A percentile compares a stretch with the other conserved stretches of the same genome.
Conservation (phyloP, 2,888 invertebrate species). For the Caenorhabditis panamensis region DNA sequence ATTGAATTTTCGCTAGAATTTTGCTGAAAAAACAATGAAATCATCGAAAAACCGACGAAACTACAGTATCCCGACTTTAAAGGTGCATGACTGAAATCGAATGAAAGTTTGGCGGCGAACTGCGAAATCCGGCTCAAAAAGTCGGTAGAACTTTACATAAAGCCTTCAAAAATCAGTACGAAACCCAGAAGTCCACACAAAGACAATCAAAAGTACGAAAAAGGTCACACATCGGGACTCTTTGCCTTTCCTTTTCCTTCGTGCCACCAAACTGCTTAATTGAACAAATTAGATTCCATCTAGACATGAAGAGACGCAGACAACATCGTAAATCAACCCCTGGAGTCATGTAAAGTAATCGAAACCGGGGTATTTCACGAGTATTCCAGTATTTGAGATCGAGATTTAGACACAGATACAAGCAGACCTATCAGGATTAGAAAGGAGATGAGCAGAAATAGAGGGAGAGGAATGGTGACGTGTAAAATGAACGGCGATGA, state of each 20-base stretch:
- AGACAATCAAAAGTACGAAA: constrained; percentile 44
- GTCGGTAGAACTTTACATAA: too few species aligned
- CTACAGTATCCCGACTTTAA: too few species aligned
- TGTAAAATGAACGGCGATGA: too few species aligned
- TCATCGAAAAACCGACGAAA: neutral
- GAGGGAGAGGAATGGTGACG: neutral
- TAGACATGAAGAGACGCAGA: constrained; percentile 35
- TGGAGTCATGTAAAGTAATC: too few species aligned
- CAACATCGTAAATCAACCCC: constrained; percentile 46
- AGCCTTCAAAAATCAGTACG: too few species aligned
- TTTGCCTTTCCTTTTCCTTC: constrained; percentile 9
- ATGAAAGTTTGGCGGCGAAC: too few species aligned
- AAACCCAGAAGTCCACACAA: too few species aligned
- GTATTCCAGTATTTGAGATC: too few species aligned
- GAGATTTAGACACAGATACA: constrained; percentile 1
- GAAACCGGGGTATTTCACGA: too few species aligned
- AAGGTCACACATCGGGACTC: constrained; percentile 19
- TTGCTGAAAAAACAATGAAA: neutral
- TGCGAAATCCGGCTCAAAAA: too few species aligned
- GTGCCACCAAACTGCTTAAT: constrained; percentile 38
- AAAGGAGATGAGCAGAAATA: constrained; percentile 1
- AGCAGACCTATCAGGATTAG: constrained; percentile 45
- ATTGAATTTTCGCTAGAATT: neutral
- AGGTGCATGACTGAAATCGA: too few species aligned
- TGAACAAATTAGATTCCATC: constrained; percentile 38